Evolutionary conservation across 2,113 vertebrate genomes (phyloP), one percentile per base, ranked within the genome.

Genomic region (Elephantulus edwardii): DNA sequence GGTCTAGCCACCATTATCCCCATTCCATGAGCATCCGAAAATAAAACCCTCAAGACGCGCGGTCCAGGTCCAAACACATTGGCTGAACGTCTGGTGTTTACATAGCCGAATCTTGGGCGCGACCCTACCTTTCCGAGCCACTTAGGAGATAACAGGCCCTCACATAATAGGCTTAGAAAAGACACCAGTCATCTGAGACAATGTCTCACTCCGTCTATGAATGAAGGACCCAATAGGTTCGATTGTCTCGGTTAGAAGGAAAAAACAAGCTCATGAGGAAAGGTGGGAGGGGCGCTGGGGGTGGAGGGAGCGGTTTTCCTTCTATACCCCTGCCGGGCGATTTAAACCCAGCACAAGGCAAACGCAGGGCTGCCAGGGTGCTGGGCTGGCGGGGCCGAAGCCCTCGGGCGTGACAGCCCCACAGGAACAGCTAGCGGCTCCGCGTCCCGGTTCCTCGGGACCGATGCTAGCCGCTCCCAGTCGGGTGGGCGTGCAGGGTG

Each of bases 381-480:
- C 72, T 17, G 4, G 56, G 52, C 44, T 42, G 86, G 74, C 84
- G 72, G 82, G 78, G 88, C 83, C 24, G 42, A 46, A 26, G 75
- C 64, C 62, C 38, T 5, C n/a, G 50, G 76, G 94, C 35, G 40
- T 95, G 94, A 92, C 94, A 93, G 89, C 91, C 86, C 83, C 76
- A 11, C 33, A 2, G 11, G 68, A 33, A 22, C 35, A 9, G 86
- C 77, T 68, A 28, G 50, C 46, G n/a, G 60, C 19, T 40, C 75
- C 9, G 40, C 30, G 35, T 52, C 26, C 6, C 66, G 28, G 30
- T 44, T 46, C 58, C 88, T 38, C 52, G 2, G 30, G 35, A 58
- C n/a, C 48, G 79, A 20, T 2, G 35, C 26, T 70, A n/a, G 26
- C 30, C 5, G 46, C 48, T 26, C 83, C 92, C n/a, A 0, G 50